Evolutionary conservation across 2,797 vertebrate species (phyloP), one percentile per base, ranked within the genome.

Genomic region (Gymnocypris eckloni): DNA sequence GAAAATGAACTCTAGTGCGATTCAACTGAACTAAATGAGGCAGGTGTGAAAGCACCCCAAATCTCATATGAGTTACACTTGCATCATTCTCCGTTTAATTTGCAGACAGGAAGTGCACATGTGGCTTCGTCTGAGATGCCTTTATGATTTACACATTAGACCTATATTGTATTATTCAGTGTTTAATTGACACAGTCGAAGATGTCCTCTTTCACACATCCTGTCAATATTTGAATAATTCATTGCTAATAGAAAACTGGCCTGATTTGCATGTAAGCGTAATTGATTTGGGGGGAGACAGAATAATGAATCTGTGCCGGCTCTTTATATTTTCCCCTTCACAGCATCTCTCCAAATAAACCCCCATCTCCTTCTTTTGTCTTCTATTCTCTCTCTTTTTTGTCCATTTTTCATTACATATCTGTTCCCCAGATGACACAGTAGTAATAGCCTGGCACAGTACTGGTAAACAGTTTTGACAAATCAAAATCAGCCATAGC

Each of bases 391-490:
- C 41, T 82, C 25, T 71, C 54, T 92, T 90, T 93, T 95, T 95
- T 95, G 92, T 94, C 93, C 93, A 94, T 93, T 93, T 94, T 95
- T 95, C 94, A 95, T 95, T 95, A 95, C 93, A 93, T 93, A 93
- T 94, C 93, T 92, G 91, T 92, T 95, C 93, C 93, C 92, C 91
- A 81, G 89, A 90, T 94, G 95, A 95, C 94, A 95, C 85, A 89
- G 89, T 92, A 90, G 94, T 95, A 95, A 96, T 95, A 94, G 95
- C 94, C 93, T 95, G 91, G 92, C 92, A 92, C 92, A 91, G 84
- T 86, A 73, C 83, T 77, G 77, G 88, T 96, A 96, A 96, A 96
- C 95, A 96, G 93, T 95, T 96, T 95, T 96, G 95, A 96, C 94
- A 95, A 95, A 96, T 96, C 95, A 95, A 95, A 96, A 96, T 95